Base-by-base conservation (phyloP, 2,888 invertebrate genomes). In the Calameuta filiformis region DNA sequence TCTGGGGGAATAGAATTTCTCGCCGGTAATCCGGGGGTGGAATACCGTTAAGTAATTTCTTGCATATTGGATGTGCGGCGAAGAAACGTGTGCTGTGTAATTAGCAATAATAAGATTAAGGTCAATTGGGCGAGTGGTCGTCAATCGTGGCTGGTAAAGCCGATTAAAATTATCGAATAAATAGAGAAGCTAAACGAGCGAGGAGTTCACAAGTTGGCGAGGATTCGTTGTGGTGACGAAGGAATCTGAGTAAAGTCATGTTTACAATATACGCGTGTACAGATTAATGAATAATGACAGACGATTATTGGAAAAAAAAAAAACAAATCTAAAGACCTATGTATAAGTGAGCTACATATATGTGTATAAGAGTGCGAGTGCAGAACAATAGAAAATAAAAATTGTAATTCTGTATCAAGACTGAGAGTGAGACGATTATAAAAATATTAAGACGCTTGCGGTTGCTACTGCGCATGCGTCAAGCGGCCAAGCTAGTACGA, bases 21-120 rank as follows among this genome's bases (percentile, higher is more conserved):
- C 15, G 23, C 56, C 56, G 56, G 56, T 56, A 56, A 56, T 56
- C 56, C 23, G 56, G 56, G 56, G 56, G 23, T 23, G 56, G 56
- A 56, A 23, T 56, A 23, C 1, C 23, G 15, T 56, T 56, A 56
- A 56, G 23, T 56, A 56, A 56, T 56, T 56, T 23, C 56, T 56
- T 56, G 56, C 56, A 23, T 56, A 56, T 56, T 56, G 56, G 56
- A 56, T 56, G 56, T 9, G 56, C 23, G 56, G 23, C 56, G 56
- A 56, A 56, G 6, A 56, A 56, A 56, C 56, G 56, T 56, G 56
- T 75, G 74, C 76, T 77, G 79, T 78, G 81, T 81, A 81, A 84
- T 84, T 83, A 82, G 79, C 76, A 82, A 80, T 84, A 84, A 84
- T 81, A 82, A 80, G 82, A 85, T 85, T 85, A 83, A 82, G 81